These are phyloP conservation scores for Zoanthus gigantus DNA, from an alignment of 92 coral and sea anemone species.

Conservation along the genomic window DNA sequence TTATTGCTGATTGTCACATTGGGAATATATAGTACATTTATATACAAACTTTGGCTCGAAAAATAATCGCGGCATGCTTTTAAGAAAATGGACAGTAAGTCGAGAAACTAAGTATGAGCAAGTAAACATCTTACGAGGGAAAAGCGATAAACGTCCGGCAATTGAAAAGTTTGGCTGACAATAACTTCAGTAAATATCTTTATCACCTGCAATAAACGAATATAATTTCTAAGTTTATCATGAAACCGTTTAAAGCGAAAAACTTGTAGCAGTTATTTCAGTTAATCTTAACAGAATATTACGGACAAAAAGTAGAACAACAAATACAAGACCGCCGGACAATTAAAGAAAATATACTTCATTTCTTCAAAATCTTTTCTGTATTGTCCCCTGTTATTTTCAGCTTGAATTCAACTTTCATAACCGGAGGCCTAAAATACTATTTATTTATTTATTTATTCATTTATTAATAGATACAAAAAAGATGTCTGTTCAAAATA, in stretches of 20 bases:
- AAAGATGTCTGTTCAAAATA: not conserved
- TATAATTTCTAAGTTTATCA: not conserved
- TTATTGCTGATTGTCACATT: slow-evolving; percentile 30
- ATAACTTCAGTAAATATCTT: slow-evolving; percentile 24
- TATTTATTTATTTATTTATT: not conserved
- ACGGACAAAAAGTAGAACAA: slow-evolving; percentile 1
- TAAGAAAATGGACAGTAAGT: slow-evolving; percentile 20
- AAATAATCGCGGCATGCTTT: slow-evolving; percentile 42
- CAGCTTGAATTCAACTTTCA: slow-evolving; percentile 32
- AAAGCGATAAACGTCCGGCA: slow-evolving; percentile 35
- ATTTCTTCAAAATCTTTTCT: slow-evolving; percentile 1
- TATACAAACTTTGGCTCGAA: slow-evolving; percentile 28
- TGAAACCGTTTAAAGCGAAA: not conserved
- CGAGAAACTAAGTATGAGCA: not conserved
- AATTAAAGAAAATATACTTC: not conserved
- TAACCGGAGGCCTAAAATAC: slow-evolving; percentile 33
- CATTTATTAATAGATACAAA: not conserved
- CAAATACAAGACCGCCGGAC: not conserved
- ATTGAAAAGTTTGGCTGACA: slow-evolving; percentile 14
- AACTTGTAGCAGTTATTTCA: not conserved
- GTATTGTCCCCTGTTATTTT: slow-evolving; percentile 1
- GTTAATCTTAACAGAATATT: no score
- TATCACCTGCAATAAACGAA: slow-evolving; percentile 28
- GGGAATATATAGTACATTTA: not conserved
- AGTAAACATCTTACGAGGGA: slow-evolving; percentile 14